phyloP scores from a whole-genome alignment of 92 coral and sea anemone genomes.

The Desmophyllum pertusum region DNA sequence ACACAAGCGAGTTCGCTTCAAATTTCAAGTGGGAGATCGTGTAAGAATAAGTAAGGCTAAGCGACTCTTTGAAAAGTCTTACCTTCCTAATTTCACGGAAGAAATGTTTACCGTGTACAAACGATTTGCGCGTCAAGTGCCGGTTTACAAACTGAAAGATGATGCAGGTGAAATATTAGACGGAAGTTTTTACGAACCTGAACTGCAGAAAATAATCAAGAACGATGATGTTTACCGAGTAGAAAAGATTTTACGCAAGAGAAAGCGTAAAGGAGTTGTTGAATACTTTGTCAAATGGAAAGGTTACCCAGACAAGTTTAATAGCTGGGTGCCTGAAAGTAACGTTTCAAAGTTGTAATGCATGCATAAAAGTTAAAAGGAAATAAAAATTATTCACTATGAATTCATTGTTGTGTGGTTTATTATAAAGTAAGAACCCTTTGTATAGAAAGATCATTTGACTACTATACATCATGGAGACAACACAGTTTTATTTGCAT shows the following conservation, averaged over 20 bases:
- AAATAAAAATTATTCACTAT: background rate
- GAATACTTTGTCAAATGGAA: constrained; percentile 62
- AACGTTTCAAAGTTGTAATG: constrained; percentile 31
- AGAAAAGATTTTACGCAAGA: constrained; percentile 34
- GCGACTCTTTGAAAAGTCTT: constrained; percentile 43
- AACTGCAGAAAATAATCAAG: constrained; percentile 45
- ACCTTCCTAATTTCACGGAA: constrained; percentile 53
- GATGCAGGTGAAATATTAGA: constrained; percentile 45
- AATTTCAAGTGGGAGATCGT: constrained; percentile 31
- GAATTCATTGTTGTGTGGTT: background rate
- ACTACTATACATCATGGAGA: background rate
- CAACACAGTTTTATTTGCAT: constrained; percentile 38
- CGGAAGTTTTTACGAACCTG: constrained; percentile 53
- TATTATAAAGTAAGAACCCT: background rate
- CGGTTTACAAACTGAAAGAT: constrained; percentile 46
- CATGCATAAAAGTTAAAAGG: background rate
- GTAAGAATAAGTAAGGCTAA: constrained; percentile 49
- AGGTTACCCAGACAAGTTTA: constrained; percentile 54
- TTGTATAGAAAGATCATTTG: constrained; percentile 5
- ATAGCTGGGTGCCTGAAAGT: constrained; percentile 45
- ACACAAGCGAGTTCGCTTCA: constrained; percentile 24
- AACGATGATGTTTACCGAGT: constrained; percentile 48
- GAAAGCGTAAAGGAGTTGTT: constrained; percentile 47
- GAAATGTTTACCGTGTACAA: constrained; percentile 50
- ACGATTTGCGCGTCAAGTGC: constrained; percentile 38